These are phyloP conservation scores for Ecdyonurus torrentis DNA, from an alignment of 2,888 invertebrate genomes.

Conservation along the genomic window DNA sequence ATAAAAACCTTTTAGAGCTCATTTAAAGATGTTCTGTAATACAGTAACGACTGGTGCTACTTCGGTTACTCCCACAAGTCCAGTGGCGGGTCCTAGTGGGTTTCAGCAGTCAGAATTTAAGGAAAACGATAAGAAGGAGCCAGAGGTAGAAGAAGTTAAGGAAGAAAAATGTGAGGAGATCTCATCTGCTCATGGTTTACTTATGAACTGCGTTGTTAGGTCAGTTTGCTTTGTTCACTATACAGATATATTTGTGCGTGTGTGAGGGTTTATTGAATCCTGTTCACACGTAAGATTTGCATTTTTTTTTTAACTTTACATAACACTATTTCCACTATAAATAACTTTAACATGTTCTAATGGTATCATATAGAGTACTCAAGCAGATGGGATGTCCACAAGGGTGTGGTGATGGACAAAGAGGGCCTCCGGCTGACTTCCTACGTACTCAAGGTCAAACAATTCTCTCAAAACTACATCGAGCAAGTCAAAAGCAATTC, in stretches of 20 bases:
- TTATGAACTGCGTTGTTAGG: constrained; percentile 46
- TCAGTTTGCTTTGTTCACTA: too few species aligned
- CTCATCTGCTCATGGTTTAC: constrained; percentile 43
- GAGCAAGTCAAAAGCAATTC: constrained; percentile 46
- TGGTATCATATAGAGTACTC: constrained; percentile 61
- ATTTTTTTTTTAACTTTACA: too few species aligned
- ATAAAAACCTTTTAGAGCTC: too few species aligned
- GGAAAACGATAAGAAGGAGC: not conserved
- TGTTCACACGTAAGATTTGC: too few species aligned
- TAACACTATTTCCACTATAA: too few species aligned
- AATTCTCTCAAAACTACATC: constrained; percentile 56
- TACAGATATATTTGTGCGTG: too few species aligned
- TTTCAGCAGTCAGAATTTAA: not conserved
- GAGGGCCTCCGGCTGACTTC: constrained; percentile 81
- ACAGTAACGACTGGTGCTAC: too few species aligned
- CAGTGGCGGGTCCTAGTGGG: not conserved
- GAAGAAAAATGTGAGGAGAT: constrained; percentile 13
- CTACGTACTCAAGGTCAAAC: constrained; percentile 73
- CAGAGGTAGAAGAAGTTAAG: constrained; percentile 6
- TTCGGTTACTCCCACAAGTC: not conserved
- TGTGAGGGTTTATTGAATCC: too few species aligned
- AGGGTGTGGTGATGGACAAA: constrained; percentile 63
- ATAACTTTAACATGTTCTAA: too few species aligned
- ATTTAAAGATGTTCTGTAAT: too few species aligned
- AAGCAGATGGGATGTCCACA: constrained; percentile 88